phyloP scores from a whole-genome alignment of 2,888 invertebrate species.

The Phengaris arion region DNA sequence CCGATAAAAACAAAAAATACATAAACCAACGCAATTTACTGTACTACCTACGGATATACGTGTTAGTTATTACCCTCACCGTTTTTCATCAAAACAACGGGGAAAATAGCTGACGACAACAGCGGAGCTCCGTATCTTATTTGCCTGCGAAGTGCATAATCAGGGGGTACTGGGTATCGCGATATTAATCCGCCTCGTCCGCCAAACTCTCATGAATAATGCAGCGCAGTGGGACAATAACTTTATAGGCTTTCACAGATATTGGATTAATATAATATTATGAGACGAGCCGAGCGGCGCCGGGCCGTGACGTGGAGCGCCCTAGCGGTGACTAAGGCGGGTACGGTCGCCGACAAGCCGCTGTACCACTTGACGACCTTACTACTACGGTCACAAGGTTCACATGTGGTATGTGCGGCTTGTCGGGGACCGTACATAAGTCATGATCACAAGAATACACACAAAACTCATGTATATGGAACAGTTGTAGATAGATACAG shows the following conservation, averaged over 20 bases:
- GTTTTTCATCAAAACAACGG: slow-evolving; percentile 4
- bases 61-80: not conserved
- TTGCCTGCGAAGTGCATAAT: slow-evolving; percentile 35
- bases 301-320: not conserved
- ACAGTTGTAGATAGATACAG: too few species aligned
- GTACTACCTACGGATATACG: not conserved
- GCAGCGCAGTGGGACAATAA: slow-evolving; percentile 39
- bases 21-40: not conserved
- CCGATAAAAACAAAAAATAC: slow-evolving; percentile 6
- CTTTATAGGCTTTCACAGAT: slow-evolving; percentile 58
- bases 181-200: not conserved
- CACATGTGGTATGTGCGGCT: too few species aligned
- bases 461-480: too few species aligned
- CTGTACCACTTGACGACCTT: too few species aligned
- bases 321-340: not conserved
- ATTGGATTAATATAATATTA: slow-evolving; percentile 49
- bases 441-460: too few species aligned
- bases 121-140: not conserved
- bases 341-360: not conserved
- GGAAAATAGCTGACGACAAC: not conserved
- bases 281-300: not conserved
- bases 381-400: too few species aligned
- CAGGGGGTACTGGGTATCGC: slow-evolving; percentile 18
- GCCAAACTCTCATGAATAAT: slow-evolving; percentile 39
- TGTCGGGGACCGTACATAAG: too few species aligned